Percentiles rank a stretch among this genome's conserved stretches.
Conservation (phyloP, 2,113 vertebrate genomes). For the Cisticola juncidis region DNA sequence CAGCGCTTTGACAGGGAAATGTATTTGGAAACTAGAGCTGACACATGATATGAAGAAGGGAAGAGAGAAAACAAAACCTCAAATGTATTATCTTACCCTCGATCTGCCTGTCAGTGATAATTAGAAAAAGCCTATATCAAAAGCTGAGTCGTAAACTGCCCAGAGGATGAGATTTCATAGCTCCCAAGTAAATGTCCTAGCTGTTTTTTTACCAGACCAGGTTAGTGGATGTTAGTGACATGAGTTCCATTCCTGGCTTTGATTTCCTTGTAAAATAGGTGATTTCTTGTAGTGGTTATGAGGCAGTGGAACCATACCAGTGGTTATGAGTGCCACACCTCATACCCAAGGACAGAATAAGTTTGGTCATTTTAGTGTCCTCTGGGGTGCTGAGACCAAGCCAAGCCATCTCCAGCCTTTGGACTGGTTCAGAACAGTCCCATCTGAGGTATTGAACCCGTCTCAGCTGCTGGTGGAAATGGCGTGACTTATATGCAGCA, state of each 20-base stretch:
- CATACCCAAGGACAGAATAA: not conserved
- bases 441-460: not conserved
- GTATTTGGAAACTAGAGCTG: slow-evolving; percentile 32
- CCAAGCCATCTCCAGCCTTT: not conserved
- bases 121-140: slow-evolving; percentile 49
- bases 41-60: slow-evolving; percentile 17
- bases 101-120: slow-evolving; percentile 48
- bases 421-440: not conserved
- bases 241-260: not conserved
- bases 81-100: slow-evolving; percentile 1
- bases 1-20: slow-evolving; percentile 33
- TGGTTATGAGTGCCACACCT: too few species aligned
- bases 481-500: not conserved
- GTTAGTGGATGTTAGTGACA: not conserved
- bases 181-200: not conserved
- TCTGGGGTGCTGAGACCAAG: not conserved
- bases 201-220: not conserved
- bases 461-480: not conserved
- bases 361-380: not conserved
- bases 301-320: not conserved
- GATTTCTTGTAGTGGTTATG: not conserved
- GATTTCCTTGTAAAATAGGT: not conserved
- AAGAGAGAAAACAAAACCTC: slow-evolving; percentile 12
- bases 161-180: slow-evolving; percentile 15
- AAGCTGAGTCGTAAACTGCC: slow-evolving; percentile 1